phyloP scores from a whole-genome alignment of 1,140 invertebrate genomes.

The Araneus ventricosus region DNA sequence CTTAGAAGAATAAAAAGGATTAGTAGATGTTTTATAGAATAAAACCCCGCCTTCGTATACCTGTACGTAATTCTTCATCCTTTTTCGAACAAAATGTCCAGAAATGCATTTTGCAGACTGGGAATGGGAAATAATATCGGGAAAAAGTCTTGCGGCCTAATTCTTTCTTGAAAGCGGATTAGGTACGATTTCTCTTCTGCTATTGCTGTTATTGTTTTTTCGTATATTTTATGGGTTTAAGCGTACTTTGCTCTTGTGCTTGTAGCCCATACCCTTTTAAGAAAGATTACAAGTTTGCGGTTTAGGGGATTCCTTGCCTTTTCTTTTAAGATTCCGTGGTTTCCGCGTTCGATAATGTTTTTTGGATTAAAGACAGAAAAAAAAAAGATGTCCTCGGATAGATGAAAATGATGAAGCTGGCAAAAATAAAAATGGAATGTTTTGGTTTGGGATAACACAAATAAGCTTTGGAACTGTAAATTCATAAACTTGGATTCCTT shows the following conservation, averaged over 20 bases:
- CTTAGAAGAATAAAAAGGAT: slow-evolving; percentile 48
- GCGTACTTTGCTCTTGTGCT: background rate
- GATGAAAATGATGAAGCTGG: background rate
- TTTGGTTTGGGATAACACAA: too few species aligned
- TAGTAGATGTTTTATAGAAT: slow-evolving; percentile 54
- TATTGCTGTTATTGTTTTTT: background rate
- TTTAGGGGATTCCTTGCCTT: background rate
- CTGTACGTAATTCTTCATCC: background rate
- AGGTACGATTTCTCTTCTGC: background rate
- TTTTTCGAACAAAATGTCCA: background rate
- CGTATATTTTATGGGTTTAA: background rate
- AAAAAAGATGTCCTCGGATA: background rate
- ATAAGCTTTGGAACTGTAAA: too few species aligned
- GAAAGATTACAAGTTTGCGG: slow-evolving; percentile 33
- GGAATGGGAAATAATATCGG: slow-evolving; percentile 17
- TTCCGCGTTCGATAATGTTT: background rate
- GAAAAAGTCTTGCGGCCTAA: slow-evolving; percentile 3
- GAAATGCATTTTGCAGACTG: slow-evolving; percentile 24
- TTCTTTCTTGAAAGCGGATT: slow-evolving; percentile 48
- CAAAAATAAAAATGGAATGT: background rate
- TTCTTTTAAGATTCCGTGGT: background rate
- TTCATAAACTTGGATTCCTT: too few species aligned
- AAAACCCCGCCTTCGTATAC: background rate
- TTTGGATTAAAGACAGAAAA: background rate
- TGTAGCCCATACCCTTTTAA: slow-evolving; percentile 8